Evolutionary conservation across 2,113 vertebrate species (phyloP).

Genomic region (Platycercus adscitus): DNA sequence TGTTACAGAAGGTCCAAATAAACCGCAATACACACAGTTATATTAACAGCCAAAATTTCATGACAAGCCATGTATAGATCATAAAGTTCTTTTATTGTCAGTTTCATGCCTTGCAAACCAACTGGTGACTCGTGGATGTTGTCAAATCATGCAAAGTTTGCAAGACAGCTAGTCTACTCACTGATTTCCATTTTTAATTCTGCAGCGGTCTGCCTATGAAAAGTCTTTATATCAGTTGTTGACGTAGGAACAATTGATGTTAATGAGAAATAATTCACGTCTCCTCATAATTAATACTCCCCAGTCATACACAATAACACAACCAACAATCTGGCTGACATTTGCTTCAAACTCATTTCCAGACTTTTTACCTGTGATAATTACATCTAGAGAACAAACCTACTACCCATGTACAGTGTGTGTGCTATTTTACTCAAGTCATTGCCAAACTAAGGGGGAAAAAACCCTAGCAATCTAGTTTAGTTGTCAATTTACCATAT

Average conservation of each 20-base stretch:
- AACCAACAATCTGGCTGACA: neutral
- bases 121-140: neutral
- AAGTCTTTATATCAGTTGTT: neutral
- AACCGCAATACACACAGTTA: neutral
- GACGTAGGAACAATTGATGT: neutral
- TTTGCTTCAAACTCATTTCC: neutral
- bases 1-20: neutral
- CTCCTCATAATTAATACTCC: neutral
- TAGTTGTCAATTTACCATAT: neutral
- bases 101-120: neutral
- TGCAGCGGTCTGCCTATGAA: neutral
- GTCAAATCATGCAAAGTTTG: fast-evolving
- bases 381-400: neutral
- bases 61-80: neutral
- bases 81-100: neutral
- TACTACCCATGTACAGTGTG: neutral
- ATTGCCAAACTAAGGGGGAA: neutral
- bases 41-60: neutral
- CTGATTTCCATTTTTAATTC: neutral
- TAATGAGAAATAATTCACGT: neutral
- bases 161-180: neutral
- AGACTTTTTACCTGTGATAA: neutral
- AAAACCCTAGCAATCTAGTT: neutral
- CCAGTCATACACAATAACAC: neutral
- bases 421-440: neutral